Evolutionary conservation across 2,888 invertebrate genomes (phyloP), one percentile per base, ranked within the genome.

Genomic region (Trichogramma dendrolimi): DNA sequence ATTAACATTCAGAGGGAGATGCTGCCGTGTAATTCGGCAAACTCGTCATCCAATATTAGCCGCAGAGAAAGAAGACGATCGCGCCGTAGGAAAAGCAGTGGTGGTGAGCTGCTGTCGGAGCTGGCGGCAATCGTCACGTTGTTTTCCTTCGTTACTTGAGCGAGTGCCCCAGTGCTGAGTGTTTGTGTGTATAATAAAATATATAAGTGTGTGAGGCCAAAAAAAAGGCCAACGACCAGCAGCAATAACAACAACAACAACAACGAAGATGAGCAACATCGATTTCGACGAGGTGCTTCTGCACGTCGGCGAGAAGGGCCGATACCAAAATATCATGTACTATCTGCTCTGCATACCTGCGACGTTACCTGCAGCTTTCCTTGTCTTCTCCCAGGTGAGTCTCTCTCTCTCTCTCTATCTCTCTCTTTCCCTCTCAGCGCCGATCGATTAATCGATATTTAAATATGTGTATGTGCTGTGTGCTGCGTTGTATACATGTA

Each of bases 331-430:
- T 61, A 74, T 85, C 62, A 80, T 86, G 69, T 86, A 86, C 73
- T 85, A 85, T 70, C 75, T 87, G 60, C 79, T 88, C 41, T 86
- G 87, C 73, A 85, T 85, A 62, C 80, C 87, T 14, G 87, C 87
- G 1, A 84, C 86, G 7, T 80, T 88, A 66, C 85, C 87, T 0
- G 86, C 86, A 4, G 86, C 86, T 0, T 87, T 86, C 70, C 80
- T 86, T 61, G 86, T 86, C 6, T 87, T 87, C 72, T 86, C 85
- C 47, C 87, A 87, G 82, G 86, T 87, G 69, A 79, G 78, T 63
- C 7, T 42, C 42, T 46, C 27, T 27, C 14, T 63, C 7, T 42
- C 42, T 46, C 27, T 27, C 14, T 14, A 2, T 14, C 14, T 14
- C 27, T 27, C 27, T 27, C 27, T 27, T 27, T 27, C 27, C 27